Base-by-base conservation (phyloP, 2,113 vertebrate species). In the Alectura lathami region DNA sequence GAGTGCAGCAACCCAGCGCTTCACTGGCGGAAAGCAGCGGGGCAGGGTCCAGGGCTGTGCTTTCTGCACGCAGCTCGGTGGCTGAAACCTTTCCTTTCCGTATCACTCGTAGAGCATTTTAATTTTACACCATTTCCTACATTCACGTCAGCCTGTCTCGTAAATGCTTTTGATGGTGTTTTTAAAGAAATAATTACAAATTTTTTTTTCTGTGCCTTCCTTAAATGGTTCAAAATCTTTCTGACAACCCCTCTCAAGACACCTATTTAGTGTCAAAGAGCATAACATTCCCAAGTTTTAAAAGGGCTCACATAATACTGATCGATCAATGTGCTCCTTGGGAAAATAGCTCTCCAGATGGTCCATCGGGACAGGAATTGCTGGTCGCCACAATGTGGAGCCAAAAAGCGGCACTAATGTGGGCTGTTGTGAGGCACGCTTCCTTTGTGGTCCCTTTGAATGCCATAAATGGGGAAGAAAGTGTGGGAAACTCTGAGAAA, bases 361-460 rank as follows among this genome's bases (percentile, higher is more conserved):
- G 98, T 95, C 94, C 54, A 91, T 85, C 83, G 91, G 96, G 97
- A 93, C 94, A 91, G 96, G 94, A 97, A 97, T 96, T 97, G 97
- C 95, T 76, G 96, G 94, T 82, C 87, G 56, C 47, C 92, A 96
- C 97, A 97, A 98, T 97, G 97, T 91, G 72, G 98, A 98, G 98
- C 98, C 98, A 98, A 98, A 97, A 96, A 98, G 97, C 97, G 93
- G 98, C 97, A 97, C 98, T 99, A 99, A 99, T 98, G 98, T 95
- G 97, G 97, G 98, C 98, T 98, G 98, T 98, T 98, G 98, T 98
- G 98, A 98, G 98, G 98, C 98, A 99, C 98, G 98, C 98, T 98
- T 98, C 98, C 97, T 98, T 98, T 98, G 98, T 99, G 88, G 91
- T 56, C 78, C 80, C 94, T 94, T 88, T 96, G 83, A 98, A 98